Percentiles rank a stretch among this genome's conserved stretches.
Conservation (phyloP, 2,797 vertebrate genomes). For the Spizella passerina region DNA sequence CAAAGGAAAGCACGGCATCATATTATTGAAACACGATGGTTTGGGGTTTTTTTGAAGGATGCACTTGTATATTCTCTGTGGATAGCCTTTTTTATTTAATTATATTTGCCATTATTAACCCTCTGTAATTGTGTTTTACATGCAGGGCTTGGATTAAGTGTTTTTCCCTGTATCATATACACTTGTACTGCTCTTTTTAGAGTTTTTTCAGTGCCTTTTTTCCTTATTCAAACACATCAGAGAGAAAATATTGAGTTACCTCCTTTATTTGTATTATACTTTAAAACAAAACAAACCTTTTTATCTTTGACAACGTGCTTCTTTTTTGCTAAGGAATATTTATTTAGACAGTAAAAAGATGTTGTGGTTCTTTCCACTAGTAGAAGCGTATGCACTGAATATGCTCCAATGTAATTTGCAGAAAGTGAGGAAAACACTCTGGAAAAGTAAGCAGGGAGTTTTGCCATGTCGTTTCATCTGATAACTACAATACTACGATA, state of each 20-base stretch:
- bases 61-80: background rate
- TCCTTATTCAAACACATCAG: background rate
- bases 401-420: slow-evolving; percentile 15
- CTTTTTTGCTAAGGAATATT: background rate
- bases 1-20: background rate
- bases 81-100: background rate
- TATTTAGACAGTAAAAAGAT: slow-evolving; percentile 35
- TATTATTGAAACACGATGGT: background rate
- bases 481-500: slow-evolving; percentile 27
- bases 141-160: background rate
- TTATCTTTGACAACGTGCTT: background rate
- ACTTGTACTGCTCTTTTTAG: background rate
- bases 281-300: slow-evolving; percentile 27
- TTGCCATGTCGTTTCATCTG: slow-evolving; percentile 51
- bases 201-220: background rate
- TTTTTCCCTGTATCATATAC: background rate
- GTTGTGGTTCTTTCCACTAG: background rate
- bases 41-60: background rate
- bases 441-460: slow-evolving; percentile 53
- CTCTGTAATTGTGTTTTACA: background rate
- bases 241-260: slow-evolving; percentile 2
- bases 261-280: slow-evolving; percentile 24
- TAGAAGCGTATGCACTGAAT: background rate
- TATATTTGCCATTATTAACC: background rate
- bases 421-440: slow-evolving; percentile 2